Evolutionary conservation across 2,113 vertebrate species (phyloP).

Genomic region (Stigmatopora nigra): DNA sequence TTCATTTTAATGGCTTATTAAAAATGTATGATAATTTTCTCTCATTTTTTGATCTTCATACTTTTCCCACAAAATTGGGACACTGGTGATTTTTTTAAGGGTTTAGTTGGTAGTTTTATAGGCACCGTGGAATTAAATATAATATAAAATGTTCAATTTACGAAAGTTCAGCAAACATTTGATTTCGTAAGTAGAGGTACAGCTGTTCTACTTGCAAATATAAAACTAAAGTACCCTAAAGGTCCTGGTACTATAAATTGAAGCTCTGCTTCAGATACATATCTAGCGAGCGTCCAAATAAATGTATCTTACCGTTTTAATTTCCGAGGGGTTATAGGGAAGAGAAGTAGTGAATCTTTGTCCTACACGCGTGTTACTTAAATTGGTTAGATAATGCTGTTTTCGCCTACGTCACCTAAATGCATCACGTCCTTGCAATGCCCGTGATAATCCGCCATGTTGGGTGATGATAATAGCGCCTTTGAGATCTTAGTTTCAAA

Average conservation of each 20-base stretch:
- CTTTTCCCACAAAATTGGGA: too few relatives aligned
- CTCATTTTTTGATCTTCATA: too few relatives aligned
- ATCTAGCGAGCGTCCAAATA: background rate
- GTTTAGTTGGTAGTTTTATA: too few relatives aligned
- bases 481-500: background rate
- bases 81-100: too few relatives aligned
- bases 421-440: conserved; percentile 7
- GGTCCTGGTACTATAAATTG: background rate
- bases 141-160: too few relatives aligned
- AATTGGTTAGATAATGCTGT: conserved; percentile 38
- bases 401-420: conserved; percentile 31
- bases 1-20: too few relatives aligned
- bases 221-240: background rate
- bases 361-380: background rate
- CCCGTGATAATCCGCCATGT: conserved; percentile 17
- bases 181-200: too few relatives aligned
- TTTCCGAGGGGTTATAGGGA: background rate
- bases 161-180: too few relatives aligned
- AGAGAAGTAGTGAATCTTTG: background rate
- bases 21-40: too few relatives aligned
- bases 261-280: background rate
- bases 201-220: too few relatives aligned
- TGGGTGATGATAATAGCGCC: conserved; percentile 11
- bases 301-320: conserved; percentile 15
- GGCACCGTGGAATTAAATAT: too few relatives aligned